These are phyloP conservation scores for Phylloscopus trochilus DNA, from an alignment of 2,113 vertebrate species.

Conservation along the genomic window DNA sequence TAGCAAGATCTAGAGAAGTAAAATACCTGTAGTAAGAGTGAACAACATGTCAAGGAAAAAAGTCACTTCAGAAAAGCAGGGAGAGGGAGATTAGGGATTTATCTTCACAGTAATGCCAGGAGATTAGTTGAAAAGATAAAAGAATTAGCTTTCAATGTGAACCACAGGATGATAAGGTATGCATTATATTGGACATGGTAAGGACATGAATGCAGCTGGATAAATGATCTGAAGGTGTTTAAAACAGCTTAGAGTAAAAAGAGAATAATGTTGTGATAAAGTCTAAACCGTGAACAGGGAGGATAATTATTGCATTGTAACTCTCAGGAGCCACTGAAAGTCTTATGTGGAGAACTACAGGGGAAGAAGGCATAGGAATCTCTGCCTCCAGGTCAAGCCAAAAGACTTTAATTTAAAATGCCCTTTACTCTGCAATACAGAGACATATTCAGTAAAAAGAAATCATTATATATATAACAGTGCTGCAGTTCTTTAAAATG, in stretches of 20 bases:
- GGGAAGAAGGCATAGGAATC: not conserved
- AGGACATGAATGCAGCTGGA: conserved; percentile 59
- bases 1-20: not conserved
- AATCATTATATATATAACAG: not conserved
- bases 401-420: conserved; percentile 16
- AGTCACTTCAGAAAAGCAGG: conserved; percentile 63
- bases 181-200: conserved; percentile 61
- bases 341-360: not conserved
- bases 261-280: conserved; percentile 61
- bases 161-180: conserved; percentile 58
- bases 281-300: conserved; percentile 41
- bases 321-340: conserved; percentile 27
- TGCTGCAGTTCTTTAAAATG: not conserved
- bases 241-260: conserved; percentile 65
- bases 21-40: conserved; percentile 33
- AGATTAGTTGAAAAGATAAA: conserved; percentile 68
- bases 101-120: conserved; percentile 63
- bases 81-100: conserved; percentile 61
- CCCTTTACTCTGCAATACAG: not conserved
- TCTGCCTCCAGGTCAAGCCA: conserved; percentile 2
- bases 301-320: conserved; percentile 59
- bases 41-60: conserved; percentile 59
- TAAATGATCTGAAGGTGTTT: conserved; percentile 64
- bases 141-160: conserved; percentile 63
- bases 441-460: not conserved